Percentiles rank a stretch among this genome's conserved stretches.
Evolutionary conservation across 2,113 vertebrate genomes (phyloP).

Genomic region (Cygnus buccinator): DNA sequence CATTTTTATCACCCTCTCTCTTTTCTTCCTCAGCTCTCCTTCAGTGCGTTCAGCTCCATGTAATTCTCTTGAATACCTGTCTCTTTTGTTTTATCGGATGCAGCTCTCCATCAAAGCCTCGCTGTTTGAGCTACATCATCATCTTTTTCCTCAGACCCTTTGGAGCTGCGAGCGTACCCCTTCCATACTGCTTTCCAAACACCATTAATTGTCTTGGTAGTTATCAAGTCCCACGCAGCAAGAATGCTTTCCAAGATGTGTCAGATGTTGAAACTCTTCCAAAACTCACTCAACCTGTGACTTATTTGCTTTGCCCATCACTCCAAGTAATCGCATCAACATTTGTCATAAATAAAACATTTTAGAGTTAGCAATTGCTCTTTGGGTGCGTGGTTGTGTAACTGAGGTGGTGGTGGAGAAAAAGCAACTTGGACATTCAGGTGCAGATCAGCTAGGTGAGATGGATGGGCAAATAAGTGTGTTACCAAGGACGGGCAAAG

Average conservation of each 20-base stretch:
- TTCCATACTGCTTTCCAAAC: not conserved
- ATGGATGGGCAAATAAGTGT: not conserved
- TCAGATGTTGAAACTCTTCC: not conserved
- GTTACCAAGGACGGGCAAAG: not conserved
- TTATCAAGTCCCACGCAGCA: not conserved
- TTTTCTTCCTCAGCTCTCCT: not conserved
- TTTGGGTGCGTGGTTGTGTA: fast-evolving
- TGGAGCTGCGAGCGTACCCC: fast-evolving
- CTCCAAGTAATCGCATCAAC: not conserved
- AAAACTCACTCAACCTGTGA: not conserved
- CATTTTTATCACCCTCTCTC: not conserved
- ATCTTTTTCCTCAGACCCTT: not conserved
- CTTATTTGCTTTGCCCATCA: not conserved
- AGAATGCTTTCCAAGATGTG: not conserved
- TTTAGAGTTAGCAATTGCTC: not conserved
- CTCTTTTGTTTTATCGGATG: not conserved
- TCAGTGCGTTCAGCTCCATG: not conserved
- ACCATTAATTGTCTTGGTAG: not conserved
- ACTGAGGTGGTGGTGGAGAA: not conserved
- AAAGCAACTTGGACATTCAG: fast-evolving
- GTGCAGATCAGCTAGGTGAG: not conserved
- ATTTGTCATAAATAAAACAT: not conserved
- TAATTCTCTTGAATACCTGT: not conserved
- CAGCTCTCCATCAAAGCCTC: not conserved
- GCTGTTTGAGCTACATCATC: not conserved